phyloP scores from a whole-genome alignment of 1,140 invertebrate genomes.

The Agraylea sexmaculata region DNA sequence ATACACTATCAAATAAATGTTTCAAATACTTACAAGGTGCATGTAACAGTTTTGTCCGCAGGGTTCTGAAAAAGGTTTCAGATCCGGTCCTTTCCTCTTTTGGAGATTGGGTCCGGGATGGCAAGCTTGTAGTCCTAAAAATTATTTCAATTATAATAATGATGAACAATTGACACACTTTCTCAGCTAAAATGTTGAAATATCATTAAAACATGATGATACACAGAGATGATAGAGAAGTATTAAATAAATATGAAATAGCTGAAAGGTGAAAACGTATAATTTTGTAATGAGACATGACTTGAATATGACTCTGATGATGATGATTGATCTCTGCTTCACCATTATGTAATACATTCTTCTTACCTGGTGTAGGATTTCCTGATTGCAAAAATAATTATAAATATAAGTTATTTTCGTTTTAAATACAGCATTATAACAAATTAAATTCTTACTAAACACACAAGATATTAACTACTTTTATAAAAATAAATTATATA shows the following conservation, averaged over 20 bases:
- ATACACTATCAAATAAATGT: not conserved
- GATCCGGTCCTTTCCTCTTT: conserved; percentile 79
- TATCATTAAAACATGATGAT: too few relatives aligned
- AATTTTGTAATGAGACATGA: conserved; percentile 5
- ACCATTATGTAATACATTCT: conserved; percentile 10
- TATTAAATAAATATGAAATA: conserved; percentile 8
- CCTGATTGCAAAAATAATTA: conserved; percentile 35
- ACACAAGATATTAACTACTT: too few relatives aligned
- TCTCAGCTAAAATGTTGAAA: too few relatives aligned
- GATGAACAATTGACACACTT: not conserved
- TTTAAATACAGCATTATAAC: not conserved
- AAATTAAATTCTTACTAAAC: too few relatives aligned
- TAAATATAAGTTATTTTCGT: not conserved
- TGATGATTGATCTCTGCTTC: conserved; percentile 10
- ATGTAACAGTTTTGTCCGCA: conserved; percentile 85
- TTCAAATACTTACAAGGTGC: conserved; percentile 54
- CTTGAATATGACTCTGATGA: not conserved
- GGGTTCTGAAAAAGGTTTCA: conserved; percentile 75
- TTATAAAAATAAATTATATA: too few relatives aligned
- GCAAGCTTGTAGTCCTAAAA: conserved; percentile 65
- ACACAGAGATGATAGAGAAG: too few relatives aligned
- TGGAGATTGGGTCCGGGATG: conserved; percentile 82
- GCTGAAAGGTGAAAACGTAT: not conserved
- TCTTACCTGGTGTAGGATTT: conserved; percentile 38
- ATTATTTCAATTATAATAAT: conserved; percentile 1